phyloP scores from a whole-genome alignment of 2,113 vertebrate species.

The Sturnira hondurensis region DNA sequence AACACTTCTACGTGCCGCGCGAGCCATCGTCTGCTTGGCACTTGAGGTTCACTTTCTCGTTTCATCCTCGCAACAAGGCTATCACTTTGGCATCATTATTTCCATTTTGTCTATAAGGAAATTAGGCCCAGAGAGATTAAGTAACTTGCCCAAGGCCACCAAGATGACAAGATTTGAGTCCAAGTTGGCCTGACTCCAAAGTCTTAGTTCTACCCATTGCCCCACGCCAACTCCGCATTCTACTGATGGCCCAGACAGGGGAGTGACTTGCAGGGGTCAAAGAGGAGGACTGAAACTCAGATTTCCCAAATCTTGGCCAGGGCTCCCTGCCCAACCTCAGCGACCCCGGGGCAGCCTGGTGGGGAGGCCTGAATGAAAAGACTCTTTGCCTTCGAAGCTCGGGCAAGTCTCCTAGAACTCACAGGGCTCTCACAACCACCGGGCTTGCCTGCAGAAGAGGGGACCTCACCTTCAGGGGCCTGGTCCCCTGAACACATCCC shows the following conservation, averaged over 20 bases:
- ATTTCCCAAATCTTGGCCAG: background rate
- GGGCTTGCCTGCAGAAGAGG: background rate
- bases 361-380: background rate
- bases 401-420: background rate
- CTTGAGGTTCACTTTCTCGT: background rate
- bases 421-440: background rate
- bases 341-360: background rate
- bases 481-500: background rate
- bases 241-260: background rate
- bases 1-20: rapidly evolving
- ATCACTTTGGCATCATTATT: background rate
- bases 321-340: background rate
- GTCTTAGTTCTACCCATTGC: background rate
- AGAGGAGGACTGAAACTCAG: background rate
- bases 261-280: background rate
- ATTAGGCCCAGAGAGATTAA: background rate
- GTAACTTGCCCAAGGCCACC: background rate
- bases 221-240: no score
- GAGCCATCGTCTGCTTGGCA: background rate
- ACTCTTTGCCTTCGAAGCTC: background rate
- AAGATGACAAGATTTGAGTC: background rate
- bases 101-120: background rate
- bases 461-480: background rate
- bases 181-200: background rate
- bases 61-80: background rate